Percentiles rank a stretch among this genome's conserved stretches.
These are phyloP conservation scores for Dynastes tityus DNA, from an alignment of 2,888 invertebrate species.

Conservation along the genomic window DNA sequence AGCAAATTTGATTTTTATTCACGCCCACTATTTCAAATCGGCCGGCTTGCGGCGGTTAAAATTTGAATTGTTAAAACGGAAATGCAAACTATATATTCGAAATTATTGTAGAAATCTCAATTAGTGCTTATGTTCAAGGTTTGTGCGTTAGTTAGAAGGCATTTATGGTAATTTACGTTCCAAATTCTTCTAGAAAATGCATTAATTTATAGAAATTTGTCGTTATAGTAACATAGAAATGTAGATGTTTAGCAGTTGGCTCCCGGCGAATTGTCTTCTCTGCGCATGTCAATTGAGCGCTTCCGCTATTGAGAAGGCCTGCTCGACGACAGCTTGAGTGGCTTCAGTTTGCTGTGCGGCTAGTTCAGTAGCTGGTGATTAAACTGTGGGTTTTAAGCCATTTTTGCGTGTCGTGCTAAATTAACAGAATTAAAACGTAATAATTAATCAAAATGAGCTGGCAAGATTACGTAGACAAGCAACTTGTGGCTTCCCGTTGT, in stretches of 20 bases:
- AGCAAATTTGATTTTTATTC: too few species aligned
- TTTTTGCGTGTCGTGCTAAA: constrained; percentile 67
- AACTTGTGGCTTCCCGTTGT: constrained; percentile 95
- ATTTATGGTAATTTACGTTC: not conserved
- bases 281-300: constrained; percentile 64
- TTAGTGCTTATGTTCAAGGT: too few species aligned
- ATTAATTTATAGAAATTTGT: constrained; percentile 3
- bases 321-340: constrained; percentile 54
- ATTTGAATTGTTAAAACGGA: not conserved
- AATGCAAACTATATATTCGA: too few species aligned
- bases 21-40: too few species aligned
- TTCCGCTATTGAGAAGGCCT: constrained; percentile 59
- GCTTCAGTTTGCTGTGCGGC: constrained; percentile 66
- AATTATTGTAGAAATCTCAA: too few species aligned
- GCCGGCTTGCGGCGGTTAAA: not conserved
- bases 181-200: not conserved
- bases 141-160: too few species aligned
- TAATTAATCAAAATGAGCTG: constrained; percentile 85
- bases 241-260: constrained; percentile 48
- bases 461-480: constrained; percentile 99
- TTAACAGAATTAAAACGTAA: constrained; percentile 54
- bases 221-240: constrained; percentile 36
- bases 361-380: constrained; percentile 60
- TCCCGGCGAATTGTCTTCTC: constrained; percentile 39
- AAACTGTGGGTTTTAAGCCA: constrained; percentile 60